phyloP scores from a whole-genome alignment of 2,113 vertebrate genomes.

The Crotophaga sulcirostris region DNA sequence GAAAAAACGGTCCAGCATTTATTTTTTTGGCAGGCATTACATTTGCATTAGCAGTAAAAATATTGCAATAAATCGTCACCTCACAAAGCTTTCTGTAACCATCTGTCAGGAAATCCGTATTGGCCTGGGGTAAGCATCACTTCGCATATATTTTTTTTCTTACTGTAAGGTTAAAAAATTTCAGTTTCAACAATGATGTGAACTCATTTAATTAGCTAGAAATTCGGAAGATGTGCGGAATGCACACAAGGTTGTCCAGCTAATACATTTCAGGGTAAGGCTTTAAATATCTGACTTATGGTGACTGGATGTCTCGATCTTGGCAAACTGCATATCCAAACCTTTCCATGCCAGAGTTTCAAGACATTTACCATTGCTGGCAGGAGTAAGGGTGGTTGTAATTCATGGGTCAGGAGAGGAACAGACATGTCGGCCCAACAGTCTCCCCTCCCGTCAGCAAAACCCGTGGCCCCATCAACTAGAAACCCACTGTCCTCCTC shows the following conservation, averaged over 20 bases:
- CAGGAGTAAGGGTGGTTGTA: background rate
- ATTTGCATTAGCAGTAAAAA: background rate
- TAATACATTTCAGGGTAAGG: background rate
- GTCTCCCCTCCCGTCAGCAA: background rate
- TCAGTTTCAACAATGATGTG: background rate
- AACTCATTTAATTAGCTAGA: background rate
- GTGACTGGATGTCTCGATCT: fast-evolving
- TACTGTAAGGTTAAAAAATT: background rate
- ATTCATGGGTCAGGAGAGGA: background rate
- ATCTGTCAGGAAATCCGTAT: background rate
- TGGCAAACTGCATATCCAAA: background rate
- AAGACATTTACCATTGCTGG: background rate
- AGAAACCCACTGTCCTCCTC: background rate
- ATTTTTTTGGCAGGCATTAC: background rate
- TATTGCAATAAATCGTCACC: background rate
- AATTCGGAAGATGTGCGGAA: background rate
- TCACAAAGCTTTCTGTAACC: background rate
- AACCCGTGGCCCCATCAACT: background rate
- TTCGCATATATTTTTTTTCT: background rate
- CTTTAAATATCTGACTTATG: background rate
- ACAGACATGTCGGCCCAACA: fast-evolving
- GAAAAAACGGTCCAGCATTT: background rate
- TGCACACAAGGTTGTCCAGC: background rate
- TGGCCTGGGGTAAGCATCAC: background rate
- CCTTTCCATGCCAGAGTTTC: background rate